Conservation (phyloP, 1,140 invertebrate species). For the Zaprionus camerounensis region DNA sequence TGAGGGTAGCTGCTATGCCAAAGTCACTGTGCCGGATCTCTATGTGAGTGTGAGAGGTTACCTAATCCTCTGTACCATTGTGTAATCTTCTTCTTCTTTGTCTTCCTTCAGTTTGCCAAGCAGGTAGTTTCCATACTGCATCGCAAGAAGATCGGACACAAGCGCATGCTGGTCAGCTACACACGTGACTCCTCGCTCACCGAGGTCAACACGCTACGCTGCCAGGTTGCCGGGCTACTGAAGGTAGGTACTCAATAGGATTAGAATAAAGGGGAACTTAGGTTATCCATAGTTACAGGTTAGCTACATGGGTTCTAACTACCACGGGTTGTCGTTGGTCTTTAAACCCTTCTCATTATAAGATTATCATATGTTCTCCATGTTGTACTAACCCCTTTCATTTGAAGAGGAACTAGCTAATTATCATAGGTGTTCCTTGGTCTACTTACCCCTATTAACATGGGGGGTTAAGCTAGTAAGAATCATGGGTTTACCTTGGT, state of each 20-base stretch:
- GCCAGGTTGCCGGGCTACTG: slow-evolving; percentile 87
- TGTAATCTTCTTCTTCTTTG: background rate
- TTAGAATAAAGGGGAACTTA: background rate
- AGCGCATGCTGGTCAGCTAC: slow-evolving; percentile 92
- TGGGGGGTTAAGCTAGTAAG: too few species aligned
- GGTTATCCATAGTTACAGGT: too few species aligned
- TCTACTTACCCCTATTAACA: too few species aligned
- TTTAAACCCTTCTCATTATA: too few species aligned
- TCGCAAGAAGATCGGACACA: slow-evolving; percentile 92
- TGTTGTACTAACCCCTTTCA: too few species aligned
- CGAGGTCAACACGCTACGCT: slow-evolving; percentile 88
- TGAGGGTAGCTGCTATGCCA: slow-evolving; percentile 78
- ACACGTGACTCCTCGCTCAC: slow-evolving; percentile 87
- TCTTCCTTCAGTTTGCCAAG: slow-evolving; percentile 86
- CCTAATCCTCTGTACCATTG: background rate
- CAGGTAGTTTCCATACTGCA: slow-evolving; percentile 93
- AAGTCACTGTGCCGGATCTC: slow-evolving; percentile 81
- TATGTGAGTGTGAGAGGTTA: slow-evolving; percentile 61
- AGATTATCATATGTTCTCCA: background rate
- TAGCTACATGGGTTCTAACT: too few species aligned
- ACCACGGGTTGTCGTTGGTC: too few species aligned
- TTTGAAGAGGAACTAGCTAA: too few species aligned
- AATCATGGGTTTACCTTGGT: too few species aligned
- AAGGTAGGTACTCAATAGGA: slow-evolving; percentile 84
- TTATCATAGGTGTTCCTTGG: too few species aligned